phyloP scores from a whole-genome alignment of 1,140 invertebrate genomes.

The Diuraphis noxia region DNA sequence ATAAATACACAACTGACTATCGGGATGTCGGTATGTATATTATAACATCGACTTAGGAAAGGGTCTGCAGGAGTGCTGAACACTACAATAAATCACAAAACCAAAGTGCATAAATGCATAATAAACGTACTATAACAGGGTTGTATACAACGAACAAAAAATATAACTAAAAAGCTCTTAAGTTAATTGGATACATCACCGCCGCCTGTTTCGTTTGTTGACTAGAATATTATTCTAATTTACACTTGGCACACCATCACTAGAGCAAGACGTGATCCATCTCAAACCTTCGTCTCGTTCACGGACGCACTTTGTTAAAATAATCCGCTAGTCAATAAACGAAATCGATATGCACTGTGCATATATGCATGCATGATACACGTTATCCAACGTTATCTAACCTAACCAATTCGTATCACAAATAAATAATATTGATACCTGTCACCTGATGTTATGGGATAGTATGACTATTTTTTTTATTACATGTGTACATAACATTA shows the following conservation, averaged over 20 bases:
- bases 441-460: neutral
- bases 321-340: neutral
- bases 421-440: neutral
- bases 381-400: no score
- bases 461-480: neutral
- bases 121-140: neutral
- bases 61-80: neutral
- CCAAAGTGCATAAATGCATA: neutral
- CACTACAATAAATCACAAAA: neutral
- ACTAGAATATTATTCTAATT: neutral
- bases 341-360: neutral
- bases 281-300: neutral
- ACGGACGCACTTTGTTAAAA: neutral
- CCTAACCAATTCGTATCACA: no score
- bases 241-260: neutral
- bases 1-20: neutral
- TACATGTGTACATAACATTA: neutral
- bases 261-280: neutral
- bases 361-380: no score
- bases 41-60: neutral
- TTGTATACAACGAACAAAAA: neutral
- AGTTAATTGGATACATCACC: neutral
- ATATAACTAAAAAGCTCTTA: neutral
- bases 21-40: neutral
- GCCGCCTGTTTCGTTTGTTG: neutral